Evolutionary conservation across 2,888 invertebrate species (phyloP).

Genomic region (Poecilobothrus nobilitatus): DNA sequence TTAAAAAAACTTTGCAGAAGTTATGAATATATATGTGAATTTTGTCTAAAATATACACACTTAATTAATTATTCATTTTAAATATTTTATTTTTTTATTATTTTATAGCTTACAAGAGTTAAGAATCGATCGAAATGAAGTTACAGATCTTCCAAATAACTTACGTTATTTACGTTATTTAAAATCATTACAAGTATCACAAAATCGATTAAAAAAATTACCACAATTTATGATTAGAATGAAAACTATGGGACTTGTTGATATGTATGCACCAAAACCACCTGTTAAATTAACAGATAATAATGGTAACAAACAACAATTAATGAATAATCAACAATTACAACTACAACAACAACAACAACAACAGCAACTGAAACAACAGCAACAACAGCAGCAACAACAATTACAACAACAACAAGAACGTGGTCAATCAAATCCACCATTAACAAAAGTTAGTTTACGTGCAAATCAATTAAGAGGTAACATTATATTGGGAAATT

Average conservation of each 20-base stretch:
- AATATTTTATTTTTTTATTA: too few species aligned
- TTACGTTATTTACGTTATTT: slow-evolving; percentile 53
- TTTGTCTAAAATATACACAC: too few species aligned
- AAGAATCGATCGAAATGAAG: slow-evolving; percentile 62
- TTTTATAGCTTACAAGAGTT: slow-evolving; percentile 59
- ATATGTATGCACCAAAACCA: slow-evolving; percentile 24
- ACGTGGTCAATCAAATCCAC: slow-evolving; percentile 32
- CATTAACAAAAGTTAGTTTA: slow-evolving; percentile 64
- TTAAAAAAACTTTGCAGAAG: too few species aligned
- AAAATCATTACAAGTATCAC: slow-evolving; percentile 51
- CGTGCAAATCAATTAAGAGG: slow-evolving; percentile 71
- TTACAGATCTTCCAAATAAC: slow-evolving; percentile 54
- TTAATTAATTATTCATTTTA: too few species aligned
- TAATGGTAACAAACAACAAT: neutral
- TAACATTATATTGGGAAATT: slow-evolving; percentile 75
- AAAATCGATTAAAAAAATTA: slow-evolving; percentile 47
- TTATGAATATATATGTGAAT: too few species aligned
- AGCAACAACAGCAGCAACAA: neutral
- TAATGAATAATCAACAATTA: neutral
- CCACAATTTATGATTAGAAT: slow-evolving; percentile 48
- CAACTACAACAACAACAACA: too few species aligned
- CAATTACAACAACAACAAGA: neutral
- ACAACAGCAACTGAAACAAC: neutral
- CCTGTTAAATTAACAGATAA: neutral
- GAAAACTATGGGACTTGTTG: slow-evolving; percentile 45